Evolutionary conservation across 1,140 invertebrate species (phyloP), one percentile per base, ranked within the genome.

Genomic region (Trichoplusia ni): DNA sequence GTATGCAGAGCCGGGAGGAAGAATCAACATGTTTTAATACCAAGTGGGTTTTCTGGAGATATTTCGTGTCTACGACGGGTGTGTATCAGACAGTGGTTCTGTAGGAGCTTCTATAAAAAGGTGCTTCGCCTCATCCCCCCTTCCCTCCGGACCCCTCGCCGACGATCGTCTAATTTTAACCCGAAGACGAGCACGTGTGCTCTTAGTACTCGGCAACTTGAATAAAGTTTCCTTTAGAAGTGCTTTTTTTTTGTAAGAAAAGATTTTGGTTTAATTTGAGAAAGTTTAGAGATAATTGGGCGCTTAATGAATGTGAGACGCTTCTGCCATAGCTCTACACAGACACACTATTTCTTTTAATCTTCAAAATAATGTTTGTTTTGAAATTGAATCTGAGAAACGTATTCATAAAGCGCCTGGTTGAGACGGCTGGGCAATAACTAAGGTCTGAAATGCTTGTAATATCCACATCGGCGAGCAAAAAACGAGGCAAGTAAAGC

Each of bases 81-180:
- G 75, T 77, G 75, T 77, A 78, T 69, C 66, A 82, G 82, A 82
- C 81, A 83, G 74, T 74, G 71, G 75, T 70, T 71, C 62, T 67
- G 80, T 73, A 74, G 72, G 67, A 64, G 82, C 70, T 76, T 86
- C 85, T 89, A 88, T 86, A 89, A 88, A 89, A 89, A 89, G 85
- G 81, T 72, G 72, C 77, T 86, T 85, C 79, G 77, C 80, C 79
- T 73, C 69, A 63, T 53, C 69, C 63, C 76, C 73, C 27, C 61
- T 54, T 61, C 46, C 62, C 40, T 14, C 54, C 4, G 13, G 18
- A 23, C 29, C 42, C 58, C 42, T 16, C 38, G 21, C 21, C 42
- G 60, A 29, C 61, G 31, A 37, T 29, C 65, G 75, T 75, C 86
- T 85, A 89, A 85, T 83, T 82, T 84, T 89, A 87, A 76, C 75